Base-by-base conservation (phyloP, 2,113 vertebrate genomes). In the Callospermophilus lateralis region DNA sequence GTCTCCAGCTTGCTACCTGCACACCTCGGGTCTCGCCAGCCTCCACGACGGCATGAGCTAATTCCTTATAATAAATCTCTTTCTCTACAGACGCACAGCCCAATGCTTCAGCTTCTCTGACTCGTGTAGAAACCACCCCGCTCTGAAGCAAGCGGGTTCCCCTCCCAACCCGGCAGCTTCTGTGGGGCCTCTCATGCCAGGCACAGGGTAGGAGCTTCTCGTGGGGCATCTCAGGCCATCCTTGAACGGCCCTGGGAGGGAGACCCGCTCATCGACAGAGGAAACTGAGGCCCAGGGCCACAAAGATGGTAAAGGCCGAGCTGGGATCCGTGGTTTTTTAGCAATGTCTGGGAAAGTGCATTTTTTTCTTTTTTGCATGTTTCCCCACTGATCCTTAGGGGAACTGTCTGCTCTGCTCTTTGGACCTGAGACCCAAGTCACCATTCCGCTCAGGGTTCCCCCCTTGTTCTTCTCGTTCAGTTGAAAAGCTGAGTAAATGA, bases 401-500 rank as follows among this genome's bases (percentile, higher is more conserved):
- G 42, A 94, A 39, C 65, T 77, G 45, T 78, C 45, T 68, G 48
- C 37, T 81, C 15, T 90, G 16, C 63, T 65, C 34, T 96, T 89
- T 88, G 68, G 34, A 88, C 63, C 37, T 55, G 48, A 94, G 92
- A 72, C 79, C 53, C 83, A 81, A 94, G 63, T 77, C 65, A 79
- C 78, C 34, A 45, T 17, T 20, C 53, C 88, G 72, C 45, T 95
- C 58, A n/a, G 67, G 16, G 5, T 4, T n/a, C 32, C 73, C 77
- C 48, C 3, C 8, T 15, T 79, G 22, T 63, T 84, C 73, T 89
- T 93, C 48, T 89, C n/a, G 34, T 83, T 95, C 61, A 4, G 37
- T 84, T 89, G 77, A 92, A 94, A 97, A 94, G 67, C 92, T 37
- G 55, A 90, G 78, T 90, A 28, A 97, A 92, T 90, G 90, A 63